Conservation (phyloP, 2,888 invertebrate genomes). For the Halictus quadricinctus region DNA sequence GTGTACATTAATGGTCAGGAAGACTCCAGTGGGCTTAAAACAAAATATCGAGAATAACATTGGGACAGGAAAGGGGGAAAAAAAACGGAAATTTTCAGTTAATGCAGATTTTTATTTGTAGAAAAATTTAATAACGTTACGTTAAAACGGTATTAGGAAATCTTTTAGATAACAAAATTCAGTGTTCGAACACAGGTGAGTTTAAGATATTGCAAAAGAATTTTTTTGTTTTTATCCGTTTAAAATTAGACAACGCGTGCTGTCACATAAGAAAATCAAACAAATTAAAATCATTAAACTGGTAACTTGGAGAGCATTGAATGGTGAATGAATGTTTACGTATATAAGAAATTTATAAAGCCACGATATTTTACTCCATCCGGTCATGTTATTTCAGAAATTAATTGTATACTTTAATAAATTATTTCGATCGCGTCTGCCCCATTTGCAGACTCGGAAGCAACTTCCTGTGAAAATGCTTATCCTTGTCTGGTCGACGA, state of each 20-base stretch:
- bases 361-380: not conserved
- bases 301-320: not conserved
- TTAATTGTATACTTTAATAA: not conserved
- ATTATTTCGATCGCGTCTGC: slow-evolving; percentile 6
- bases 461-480: slow-evolving; percentile 9
- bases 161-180: no score
- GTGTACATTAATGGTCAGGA: no score
- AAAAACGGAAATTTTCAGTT: no score
- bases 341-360: not conserved
- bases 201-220: no score
- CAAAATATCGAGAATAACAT: no score
- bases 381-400: not conserved
- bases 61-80: no score
- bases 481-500: not conserved
- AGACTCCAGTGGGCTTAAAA: no score
- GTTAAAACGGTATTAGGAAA: no score
- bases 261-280: no score
- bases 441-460: slow-evolving; percentile 7
- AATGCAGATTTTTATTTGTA: not conserved
- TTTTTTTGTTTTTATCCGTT: no score
- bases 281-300: not conserved
- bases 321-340: not conserved
- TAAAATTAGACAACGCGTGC: no score
- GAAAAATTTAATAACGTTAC: not conserved
- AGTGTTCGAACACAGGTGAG: no score